A percentile compares a stretch with the other conserved stretches of the same genome.
Conservation (phyloP, 2,888 invertebrate species). For the Lapara coniferarum region DNA sequence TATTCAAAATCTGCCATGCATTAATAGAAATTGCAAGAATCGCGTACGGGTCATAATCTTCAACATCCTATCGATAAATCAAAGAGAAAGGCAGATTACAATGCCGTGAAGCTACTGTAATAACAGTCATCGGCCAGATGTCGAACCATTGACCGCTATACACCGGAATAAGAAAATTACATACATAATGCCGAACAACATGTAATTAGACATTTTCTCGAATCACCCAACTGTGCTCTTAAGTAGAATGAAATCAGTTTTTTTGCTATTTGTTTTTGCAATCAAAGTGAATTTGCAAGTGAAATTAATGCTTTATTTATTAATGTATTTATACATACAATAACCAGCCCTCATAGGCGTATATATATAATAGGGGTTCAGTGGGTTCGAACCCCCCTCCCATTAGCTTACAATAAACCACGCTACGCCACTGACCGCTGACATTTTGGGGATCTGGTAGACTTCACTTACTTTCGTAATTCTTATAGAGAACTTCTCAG, state of each 20-base stretch:
- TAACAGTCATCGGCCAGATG: slow-evolving; percentile 64
- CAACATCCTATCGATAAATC: slow-evolving; percentile 23
- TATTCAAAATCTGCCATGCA: too few relatives aligned
- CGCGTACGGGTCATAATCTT: slow-evolving; percentile 14
- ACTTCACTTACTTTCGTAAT: too few relatives aligned
- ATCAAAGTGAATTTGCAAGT: background rate
- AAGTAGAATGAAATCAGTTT: slow-evolving; percentile 32
- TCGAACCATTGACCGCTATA: slow-evolving; percentile 53
- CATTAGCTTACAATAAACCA: too few relatives aligned
- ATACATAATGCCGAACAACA: slow-evolving; percentile 45
- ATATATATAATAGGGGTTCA: too few relatives aligned
- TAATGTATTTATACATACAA: too few relatives aligned
- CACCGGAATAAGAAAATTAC: slow-evolving; percentile 72
- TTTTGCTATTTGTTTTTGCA: slow-evolving; percentile 2
- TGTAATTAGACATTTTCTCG: slow-evolving; percentile 65
- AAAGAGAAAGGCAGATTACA: slow-evolving; percentile 22
- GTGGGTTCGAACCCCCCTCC: too few relatives aligned
- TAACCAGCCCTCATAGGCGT: too few relatives aligned
- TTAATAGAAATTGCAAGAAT: slow-evolving; percentile 6
- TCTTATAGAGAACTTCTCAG: too few relatives aligned
- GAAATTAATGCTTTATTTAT: too few relatives aligned
- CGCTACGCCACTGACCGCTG: too few relatives aligned
- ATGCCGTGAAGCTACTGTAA: slow-evolving; percentile 41
- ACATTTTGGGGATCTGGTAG: too few relatives aligned
- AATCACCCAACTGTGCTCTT: slow-evolving; percentile 59